Percentiles rank a stretch among this genome's conserved stretches.
Conservation (phyloP, 2,113 vertebrate genomes). For the Bubo scandiacus region DNA sequence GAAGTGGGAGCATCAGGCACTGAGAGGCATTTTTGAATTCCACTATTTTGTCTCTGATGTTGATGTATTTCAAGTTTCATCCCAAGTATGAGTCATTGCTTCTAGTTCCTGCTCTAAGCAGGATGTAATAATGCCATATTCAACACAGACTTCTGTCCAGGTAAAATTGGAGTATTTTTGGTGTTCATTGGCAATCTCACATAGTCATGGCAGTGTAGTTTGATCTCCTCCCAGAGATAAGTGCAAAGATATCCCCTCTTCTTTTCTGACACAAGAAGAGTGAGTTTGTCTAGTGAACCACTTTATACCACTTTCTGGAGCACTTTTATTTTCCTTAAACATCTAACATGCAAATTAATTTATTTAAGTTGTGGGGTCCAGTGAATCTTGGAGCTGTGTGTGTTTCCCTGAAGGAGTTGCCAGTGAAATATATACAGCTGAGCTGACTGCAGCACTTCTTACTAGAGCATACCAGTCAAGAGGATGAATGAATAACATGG, state of each 20-base stretch:
- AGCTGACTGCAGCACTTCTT: slow-evolving; percentile 24
- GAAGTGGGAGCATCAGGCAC: background rate
- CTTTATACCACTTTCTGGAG: background rate
- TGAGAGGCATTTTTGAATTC: background rate
- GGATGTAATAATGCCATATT: background rate
- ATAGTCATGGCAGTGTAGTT: background rate
- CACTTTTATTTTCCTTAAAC: background rate
- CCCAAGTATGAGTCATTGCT: background rate
- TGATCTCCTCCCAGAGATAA: background rate
- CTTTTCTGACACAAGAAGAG: background rate
- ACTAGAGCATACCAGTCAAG: background rate
- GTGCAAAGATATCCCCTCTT: background rate
- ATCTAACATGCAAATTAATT: background rate
- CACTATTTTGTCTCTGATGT: background rate
- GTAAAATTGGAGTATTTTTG: background rate
- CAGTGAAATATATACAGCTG: background rate
- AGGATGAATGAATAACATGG: background rate
- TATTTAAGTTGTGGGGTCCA: background rate
- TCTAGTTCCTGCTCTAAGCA: background rate
- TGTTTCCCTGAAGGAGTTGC: background rate
- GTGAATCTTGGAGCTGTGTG: background rate
- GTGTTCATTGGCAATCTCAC: background rate
- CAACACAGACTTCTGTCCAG: background rate
- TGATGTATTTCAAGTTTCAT: background rate
- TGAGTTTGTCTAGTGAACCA: background rate